These are phyloP conservation scores for Micrasema longulum DNA, from an alignment of 1,140 invertebrate species.

Conservation along the genomic window DNA sequence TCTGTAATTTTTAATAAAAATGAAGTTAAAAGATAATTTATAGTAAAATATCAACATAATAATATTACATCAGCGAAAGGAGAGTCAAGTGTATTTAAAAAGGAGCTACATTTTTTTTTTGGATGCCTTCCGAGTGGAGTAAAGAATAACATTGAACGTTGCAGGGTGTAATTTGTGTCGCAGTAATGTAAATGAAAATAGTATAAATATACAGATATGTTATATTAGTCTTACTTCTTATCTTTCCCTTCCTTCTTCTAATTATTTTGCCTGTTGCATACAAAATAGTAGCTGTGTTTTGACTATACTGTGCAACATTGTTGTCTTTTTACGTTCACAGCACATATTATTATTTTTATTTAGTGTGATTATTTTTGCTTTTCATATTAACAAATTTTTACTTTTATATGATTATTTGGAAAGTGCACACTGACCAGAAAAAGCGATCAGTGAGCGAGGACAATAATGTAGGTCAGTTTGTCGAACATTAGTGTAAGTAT, in stretches of 20 bases:
- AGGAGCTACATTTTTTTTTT: too few relatives aligned
- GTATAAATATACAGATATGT: slow-evolving; percentile 47
- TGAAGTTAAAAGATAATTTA: too few relatives aligned
- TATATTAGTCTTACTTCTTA: slow-evolving; percentile 37
- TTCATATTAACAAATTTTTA: slow-evolving; percentile 50
- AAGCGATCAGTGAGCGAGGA: slow-evolving; percentile 41
- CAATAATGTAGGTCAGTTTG: slow-evolving; percentile 53
- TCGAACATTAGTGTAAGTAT: slow-evolving; percentile 41
- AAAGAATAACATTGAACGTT: too few relatives aligned
- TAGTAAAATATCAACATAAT: too few relatives aligned
- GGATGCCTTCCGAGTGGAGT: too few relatives aligned
- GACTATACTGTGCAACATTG: slow-evolving; percentile 54
- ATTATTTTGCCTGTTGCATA: slow-evolving; percentile 52
- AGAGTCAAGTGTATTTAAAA: too few relatives aligned
- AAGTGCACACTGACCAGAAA: slow-evolving; percentile 26
- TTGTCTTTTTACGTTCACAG: slow-evolving; percentile 53
- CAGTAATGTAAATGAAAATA: slow-evolving; percentile 22
- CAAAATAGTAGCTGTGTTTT: slow-evolving; percentile 50
- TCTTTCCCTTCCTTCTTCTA: slow-evolving; percentile 45
- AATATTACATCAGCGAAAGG: too few relatives aligned
- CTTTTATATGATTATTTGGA: slow-evolving; percentile 46
- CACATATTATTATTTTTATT: slow-evolving; percentile 47
- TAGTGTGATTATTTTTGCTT: slow-evolving; percentile 48
- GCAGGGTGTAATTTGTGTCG: slow-evolving; percentile 32
- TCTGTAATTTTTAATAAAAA: too few relatives aligned